Evolutionary conservation across 2,113 vertebrate genomes (phyloP).

Genomic region (Halichoeres trimaculatus): DNA sequence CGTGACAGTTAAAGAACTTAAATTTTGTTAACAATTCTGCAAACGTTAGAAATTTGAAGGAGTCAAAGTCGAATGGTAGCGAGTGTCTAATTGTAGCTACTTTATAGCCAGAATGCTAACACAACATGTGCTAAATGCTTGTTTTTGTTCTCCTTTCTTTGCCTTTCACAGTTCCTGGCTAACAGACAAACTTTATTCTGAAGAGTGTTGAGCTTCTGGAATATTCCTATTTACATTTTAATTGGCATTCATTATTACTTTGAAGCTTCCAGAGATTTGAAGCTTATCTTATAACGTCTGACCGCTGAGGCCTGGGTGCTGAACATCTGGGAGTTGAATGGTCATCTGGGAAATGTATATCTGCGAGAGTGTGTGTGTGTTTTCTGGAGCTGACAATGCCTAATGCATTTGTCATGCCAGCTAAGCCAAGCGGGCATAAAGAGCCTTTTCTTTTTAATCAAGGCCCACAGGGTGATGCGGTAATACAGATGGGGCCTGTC

Average conservation of each 20-base stretch:
- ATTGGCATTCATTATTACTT: slow-evolving; percentile 6
- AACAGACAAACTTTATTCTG: too few species aligned
- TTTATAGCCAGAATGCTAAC: too few species aligned
- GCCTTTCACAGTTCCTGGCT: too few species aligned
- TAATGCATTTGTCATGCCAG: slow-evolving; percentile 64
- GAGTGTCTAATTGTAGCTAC: too few species aligned
- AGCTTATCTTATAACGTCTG: slow-evolving; percentile 1
- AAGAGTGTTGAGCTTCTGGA: too few species aligned
- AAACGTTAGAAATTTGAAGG: too few species aligned
- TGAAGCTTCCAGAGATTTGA: slow-evolving; percentile 21
- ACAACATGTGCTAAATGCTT: too few species aligned
- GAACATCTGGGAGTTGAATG: slow-evolving; percentile 63
- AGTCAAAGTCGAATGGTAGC: too few species aligned
- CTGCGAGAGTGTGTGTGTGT: slow-evolving; percentile 2
- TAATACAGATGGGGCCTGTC: slow-evolving; percentile 72
- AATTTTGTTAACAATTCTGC: too few species aligned
- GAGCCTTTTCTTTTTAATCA: slow-evolving; percentile 60
- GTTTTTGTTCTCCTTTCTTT: too few species aligned
- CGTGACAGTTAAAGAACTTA: too few species aligned
- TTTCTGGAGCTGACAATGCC: slow-evolving; percentile 33
- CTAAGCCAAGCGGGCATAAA: slow-evolving; percentile 55
- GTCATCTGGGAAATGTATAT: slow-evolving; percentile 55
- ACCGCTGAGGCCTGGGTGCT: slow-evolving; percentile 23
- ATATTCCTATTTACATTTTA: too few species aligned
- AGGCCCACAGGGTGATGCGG: slow-evolving; percentile 54